Conservation (phyloP, 1,140 invertebrate species). For the Sinonovacula constricta region DNA sequence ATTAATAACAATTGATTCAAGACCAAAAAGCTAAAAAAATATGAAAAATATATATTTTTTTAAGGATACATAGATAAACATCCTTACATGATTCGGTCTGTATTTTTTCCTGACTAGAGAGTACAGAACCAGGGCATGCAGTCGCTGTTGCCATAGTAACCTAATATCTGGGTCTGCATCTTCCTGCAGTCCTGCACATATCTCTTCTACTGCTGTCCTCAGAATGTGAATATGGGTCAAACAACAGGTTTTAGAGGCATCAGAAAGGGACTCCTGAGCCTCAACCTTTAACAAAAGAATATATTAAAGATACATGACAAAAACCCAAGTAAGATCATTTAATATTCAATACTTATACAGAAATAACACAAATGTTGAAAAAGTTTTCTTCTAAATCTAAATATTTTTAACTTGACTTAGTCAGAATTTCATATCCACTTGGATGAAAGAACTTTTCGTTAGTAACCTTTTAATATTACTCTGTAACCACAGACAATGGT, state of each 20-base stretch:
- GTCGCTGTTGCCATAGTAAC: conserved; percentile 33
- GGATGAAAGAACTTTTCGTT: too few species aligned
- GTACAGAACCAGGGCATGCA: conserved; percentile 19
- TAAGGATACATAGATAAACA: too few species aligned
- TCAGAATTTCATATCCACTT: not conserved
- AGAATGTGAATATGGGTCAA: not conserved
- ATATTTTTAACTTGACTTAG: not conserved
- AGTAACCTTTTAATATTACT: too few species aligned
- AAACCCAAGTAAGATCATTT: not conserved
- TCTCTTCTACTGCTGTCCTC: conserved; percentile 5
- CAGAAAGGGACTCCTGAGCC: not conserved
- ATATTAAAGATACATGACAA: not conserved
- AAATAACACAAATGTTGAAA: not conserved
- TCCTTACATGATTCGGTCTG: conserved; percentile 5
- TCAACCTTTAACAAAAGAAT: not conserved
- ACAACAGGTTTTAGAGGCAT: conserved; percentile 20
- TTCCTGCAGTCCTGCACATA: conserved; percentile 21
- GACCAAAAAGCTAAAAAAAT: too few species aligned
- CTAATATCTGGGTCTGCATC: conserved; percentile 15
- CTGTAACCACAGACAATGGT: too few species aligned
- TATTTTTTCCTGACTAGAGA: conserved; percentile 23
- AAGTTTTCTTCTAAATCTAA: not conserved
- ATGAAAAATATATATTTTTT: too few species aligned
- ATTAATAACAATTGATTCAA: too few species aligned
- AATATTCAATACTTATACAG: not conserved